Evolutionary conservation across 2,888 invertebrate genomes (phyloP), one percentile per base, ranked within the genome.

Genomic region (Plagiodera versicolora): DNA sequence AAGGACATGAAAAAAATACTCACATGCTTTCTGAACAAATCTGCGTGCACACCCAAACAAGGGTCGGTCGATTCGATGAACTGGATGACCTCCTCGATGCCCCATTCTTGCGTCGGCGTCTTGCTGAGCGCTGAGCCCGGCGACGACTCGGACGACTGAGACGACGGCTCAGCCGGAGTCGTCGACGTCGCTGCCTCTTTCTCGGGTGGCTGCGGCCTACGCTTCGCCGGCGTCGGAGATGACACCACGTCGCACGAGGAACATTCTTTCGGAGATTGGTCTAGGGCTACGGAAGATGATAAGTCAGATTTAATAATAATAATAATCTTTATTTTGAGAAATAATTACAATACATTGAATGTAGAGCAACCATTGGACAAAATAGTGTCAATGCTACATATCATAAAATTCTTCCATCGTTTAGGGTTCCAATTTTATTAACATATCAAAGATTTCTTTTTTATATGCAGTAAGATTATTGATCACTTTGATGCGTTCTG

Each of bases 71-170:
- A 88, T 59, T 90, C 90, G 66, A 98, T 95, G 80, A 93, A 92
- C 66, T 91, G 89, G 73, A 96, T 95, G 60, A 97, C 97, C 77
- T 97, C 95, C 75, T 97, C 96, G 19, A 96, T 94, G 14, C 91
- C 89, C 98, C 97, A 98, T 74, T 94, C 93, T 18, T 86, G 86
- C 19, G 93, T 92, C 56, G 86, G 86, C 32, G 84, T 79, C 58
- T 83, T 83, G 51, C 81, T 77, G 18, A 82, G 76, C 58, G 80
- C 71, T 17, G 70, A 63, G 17, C 72, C 58, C 11, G 72, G 68
- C 14, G 75, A 72, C 39, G 35, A 35, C 2, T 10, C 32, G 32
- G n/a, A n/a, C n/a, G n/a, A n/a, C n/a, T n/a, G n/a, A n/a, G 62
- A 69, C 74, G 80, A 84, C 64, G 74, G 81, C 69, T 78, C 81